phyloP scores from a whole-genome alignment of 35 echinoderm and acorn worm species.

The Apostichopus parvimensis region DNA sequence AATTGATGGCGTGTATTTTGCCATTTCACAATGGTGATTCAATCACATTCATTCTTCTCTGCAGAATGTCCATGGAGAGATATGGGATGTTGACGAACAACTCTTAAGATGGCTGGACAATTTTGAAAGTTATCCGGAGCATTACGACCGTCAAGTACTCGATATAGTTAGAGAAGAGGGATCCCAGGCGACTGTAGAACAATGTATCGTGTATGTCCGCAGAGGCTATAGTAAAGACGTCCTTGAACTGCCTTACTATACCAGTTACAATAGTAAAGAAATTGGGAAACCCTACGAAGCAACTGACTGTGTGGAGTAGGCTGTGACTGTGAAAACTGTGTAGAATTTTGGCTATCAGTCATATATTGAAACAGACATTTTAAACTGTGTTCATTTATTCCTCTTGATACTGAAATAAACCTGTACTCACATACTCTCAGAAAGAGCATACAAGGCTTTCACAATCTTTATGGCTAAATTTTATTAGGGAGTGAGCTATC shows the following conservation, averaged over 20 bases:
- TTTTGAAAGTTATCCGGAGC: conserved; percentile 2
- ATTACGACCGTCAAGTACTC: neutral
- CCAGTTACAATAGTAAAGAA: neutral
- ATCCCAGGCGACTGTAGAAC: neutral
- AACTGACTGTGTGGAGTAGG: neutral
- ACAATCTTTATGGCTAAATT: too few species aligned
- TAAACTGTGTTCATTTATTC: too few species aligned
- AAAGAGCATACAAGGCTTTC: too few species aligned
- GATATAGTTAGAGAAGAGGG: neutral
- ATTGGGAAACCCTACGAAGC: neutral
- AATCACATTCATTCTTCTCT: neutral
- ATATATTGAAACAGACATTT: too few species aligned
- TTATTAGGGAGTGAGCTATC: too few species aligned
- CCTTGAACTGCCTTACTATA: neutral
- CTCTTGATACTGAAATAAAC: too few species aligned
- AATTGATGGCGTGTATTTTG: too few species aligned
- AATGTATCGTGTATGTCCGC: neutral
- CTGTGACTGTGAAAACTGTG: too few species aligned
- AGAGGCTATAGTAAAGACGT: neutral
- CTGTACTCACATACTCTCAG: too few species aligned
- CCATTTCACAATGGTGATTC: too few species aligned
- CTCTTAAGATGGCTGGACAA: neutral
- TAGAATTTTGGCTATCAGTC: too few species aligned
- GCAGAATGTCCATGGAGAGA: conserved; percentile 2
- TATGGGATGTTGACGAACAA: conserved; percentile 15